These are phyloP conservation scores for Nemapogon koenigi DNA, from an alignment of 2,888 invertebrate genomes.

Conservation along the genomic window DNA sequence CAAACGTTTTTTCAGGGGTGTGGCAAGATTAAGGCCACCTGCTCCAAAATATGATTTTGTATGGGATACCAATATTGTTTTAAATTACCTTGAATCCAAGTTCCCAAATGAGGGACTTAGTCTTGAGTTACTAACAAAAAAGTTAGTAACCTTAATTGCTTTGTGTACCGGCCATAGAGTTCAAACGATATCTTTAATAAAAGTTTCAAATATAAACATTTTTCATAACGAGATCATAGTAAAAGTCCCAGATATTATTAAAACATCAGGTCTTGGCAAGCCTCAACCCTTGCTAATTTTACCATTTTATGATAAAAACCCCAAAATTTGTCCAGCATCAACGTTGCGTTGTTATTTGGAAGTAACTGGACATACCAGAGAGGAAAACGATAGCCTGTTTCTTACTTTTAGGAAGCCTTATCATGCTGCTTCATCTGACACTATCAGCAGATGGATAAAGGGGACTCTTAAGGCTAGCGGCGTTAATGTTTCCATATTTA, in stretches of 20 bases:
- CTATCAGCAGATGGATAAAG: too few species aligned
- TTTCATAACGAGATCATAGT: conserved; percentile 9
- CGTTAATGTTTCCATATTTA: too few species aligned
- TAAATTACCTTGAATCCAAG: conserved; percentile 7
- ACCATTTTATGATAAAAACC: too few species aligned
- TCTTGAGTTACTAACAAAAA: conserved; percentile 8
- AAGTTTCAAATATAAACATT: conserved; percentile 12
- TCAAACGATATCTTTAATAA: conserved; percentile 15
- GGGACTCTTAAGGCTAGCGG: too few species aligned
- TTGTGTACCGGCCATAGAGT: conserved; percentile 14
- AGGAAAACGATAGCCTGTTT: too few species aligned
- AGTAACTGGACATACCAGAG: too few species aligned
- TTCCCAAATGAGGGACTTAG: conserved; percentile 5
- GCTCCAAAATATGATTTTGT: conserved; percentile 12
- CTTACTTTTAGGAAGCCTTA: too few species aligned
- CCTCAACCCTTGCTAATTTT: too few species aligned
- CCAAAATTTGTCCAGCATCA: too few species aligned
- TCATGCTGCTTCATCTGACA: too few species aligned
- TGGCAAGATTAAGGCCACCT: conserved; percentile 12
- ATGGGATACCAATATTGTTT: conserved; percentile 14
- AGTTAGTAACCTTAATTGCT: conserved; percentile 11
- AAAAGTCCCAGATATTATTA: conserved; percentile 13
- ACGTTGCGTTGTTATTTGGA: too few species aligned
- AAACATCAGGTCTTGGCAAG: conserved; percentile 15
- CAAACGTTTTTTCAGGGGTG: conserved; percentile 16